A percentile compares a stretch with the other conserved stretches of the same genome.
Evolutionary conservation across 2,888 invertebrate genomes (phyloP).

Genomic region (Prostheceraeus crozeri): DNA sequence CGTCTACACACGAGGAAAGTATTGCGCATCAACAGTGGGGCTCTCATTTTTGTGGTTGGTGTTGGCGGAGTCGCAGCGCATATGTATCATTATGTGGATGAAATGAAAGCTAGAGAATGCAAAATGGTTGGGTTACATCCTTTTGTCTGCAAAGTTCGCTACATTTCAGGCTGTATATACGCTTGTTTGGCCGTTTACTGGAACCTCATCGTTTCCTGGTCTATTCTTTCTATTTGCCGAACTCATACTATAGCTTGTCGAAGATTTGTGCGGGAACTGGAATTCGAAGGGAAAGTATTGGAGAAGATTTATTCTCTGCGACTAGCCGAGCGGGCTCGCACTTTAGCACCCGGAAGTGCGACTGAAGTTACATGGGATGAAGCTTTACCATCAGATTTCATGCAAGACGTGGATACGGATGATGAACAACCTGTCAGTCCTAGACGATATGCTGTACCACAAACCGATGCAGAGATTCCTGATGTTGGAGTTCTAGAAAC

Average conservation of each 20-base stretch:
- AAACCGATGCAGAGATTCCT: too few relatives aligned
- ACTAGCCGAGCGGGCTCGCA: background rate
- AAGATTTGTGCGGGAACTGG: constrained; percentile 52
- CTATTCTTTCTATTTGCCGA: constrained; percentile 57
- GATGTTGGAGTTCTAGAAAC: too few relatives aligned
- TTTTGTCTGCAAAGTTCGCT: background rate
- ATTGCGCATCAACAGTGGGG: constrained; percentile 46
- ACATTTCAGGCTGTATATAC: constrained; percentile 42
- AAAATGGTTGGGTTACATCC: constrained; percentile 19
- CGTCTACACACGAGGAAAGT: constrained; percentile 57
- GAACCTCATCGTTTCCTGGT: constrained; percentile 56
- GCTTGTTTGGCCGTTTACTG: constrained; percentile 53
- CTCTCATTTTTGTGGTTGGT: constrained; percentile 43
- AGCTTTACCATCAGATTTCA: too few relatives aligned
- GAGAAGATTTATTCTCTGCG: constrained; percentile 39
- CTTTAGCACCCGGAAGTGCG: background rate
- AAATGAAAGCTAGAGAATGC: background rate
- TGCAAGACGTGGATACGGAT: too few relatives aligned
- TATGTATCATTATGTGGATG: background rate
- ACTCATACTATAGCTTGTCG: constrained; percentile 57
- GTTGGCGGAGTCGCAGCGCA: background rate
- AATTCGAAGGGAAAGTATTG: constrained; percentile 49
- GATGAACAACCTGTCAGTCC: too few relatives aligned
- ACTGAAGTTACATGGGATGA: too few relatives aligned
- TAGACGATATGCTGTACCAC: too few relatives aligned